Percentiles rank a stretch among this genome's conserved stretches.
Conservation (phyloP, 2,888 invertebrate genomes). For the Pollenia griseotomentosa region DNA sequence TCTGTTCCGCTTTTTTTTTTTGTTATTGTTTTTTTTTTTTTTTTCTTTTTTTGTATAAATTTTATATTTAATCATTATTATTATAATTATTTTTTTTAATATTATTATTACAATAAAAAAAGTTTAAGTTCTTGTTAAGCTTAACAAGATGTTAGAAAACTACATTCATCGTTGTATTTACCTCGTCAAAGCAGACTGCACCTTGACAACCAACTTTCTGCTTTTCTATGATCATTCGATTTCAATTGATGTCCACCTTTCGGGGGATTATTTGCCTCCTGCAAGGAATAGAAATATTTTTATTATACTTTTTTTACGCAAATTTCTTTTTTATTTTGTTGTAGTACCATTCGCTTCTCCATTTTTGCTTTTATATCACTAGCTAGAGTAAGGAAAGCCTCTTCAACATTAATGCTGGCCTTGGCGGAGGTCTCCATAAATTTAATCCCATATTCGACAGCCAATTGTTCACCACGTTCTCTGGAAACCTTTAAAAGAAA, state of each 20-base stretch:
- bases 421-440: slow-evolving; percentile 99
- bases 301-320: slow-evolving; percentile 22
- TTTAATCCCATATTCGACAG: slow-evolving; percentile 98
- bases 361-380: slow-evolving; percentile 99
- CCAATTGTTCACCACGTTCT: slow-evolving; percentile 98
- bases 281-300: slow-evolving; percentile 39
- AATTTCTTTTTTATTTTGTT: background rate
- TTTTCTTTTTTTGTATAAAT: slow-evolving; percentile 66
- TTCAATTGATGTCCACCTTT: slow-evolving; percentile 93
- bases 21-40: slow-evolving; percentile 47
- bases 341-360: slow-evolving; percentile 97
- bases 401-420: slow-evolving; percentile 98
- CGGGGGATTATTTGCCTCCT: slow-evolving; percentile 96
- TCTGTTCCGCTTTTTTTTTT: slow-evolving; percentile 55
- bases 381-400: slow-evolving; percentile 98
- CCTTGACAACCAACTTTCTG: slow-evolving; percentile 93
- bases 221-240: slow-evolving; percentile 91
- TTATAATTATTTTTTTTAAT: slow-evolving; percentile 65
- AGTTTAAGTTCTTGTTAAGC: slow-evolving; percentile 75
- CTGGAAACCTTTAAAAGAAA: slow-evolving; percentile 90
- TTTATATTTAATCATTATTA: slow-evolving; percentile 72
- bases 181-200: slow-evolving; percentile 94
- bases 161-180: slow-evolving; percentile 79
- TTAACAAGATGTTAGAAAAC: slow-evolving; percentile 82
- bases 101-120: slow-evolving; percentile 75